These are phyloP conservation scores for Palloptera scutellata DNA, from an alignment of 2,888 invertebrate genomes.

Conservation along the genomic window DNA sequence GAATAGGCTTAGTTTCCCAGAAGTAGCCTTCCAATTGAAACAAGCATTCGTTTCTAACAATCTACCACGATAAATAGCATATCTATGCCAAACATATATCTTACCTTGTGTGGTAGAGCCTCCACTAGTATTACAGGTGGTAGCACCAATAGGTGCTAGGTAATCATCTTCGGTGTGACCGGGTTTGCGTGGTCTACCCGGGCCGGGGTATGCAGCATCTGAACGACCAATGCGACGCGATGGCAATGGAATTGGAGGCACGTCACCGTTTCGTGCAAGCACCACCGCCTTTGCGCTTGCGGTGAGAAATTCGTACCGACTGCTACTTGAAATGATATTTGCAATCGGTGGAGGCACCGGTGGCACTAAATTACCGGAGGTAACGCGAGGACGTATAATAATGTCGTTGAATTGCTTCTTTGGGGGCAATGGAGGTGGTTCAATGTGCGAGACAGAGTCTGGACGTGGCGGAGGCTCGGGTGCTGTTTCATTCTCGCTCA, in stretches of 20 bases:
- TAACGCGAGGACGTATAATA: conserved; percentile 64
- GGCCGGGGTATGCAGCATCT: conserved; percentile 66
- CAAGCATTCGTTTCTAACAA: neutral
- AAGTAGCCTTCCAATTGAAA: too few relatives aligned
- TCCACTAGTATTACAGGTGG: conserved; percentile 16
- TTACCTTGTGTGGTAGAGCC: neutral
- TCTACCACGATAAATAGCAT: too few relatives aligned
- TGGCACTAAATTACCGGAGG: conserved; percentile 43
- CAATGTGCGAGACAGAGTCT: conserved; percentile 66
- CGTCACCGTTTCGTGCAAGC: conserved; percentile 53
- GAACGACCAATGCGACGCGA: conserved; percentile 66
- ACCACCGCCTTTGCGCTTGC: conserved; percentile 29
- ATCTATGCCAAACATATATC: too few relatives aligned
- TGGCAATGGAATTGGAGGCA: conserved; percentile 72
- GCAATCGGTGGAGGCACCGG: conserved; percentile 29
- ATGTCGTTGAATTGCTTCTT: conserved; percentile 72
- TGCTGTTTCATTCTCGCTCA: conserved; percentile 64
- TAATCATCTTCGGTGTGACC: conserved; percentile 75
- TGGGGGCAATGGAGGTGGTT: conserved; percentile 78
- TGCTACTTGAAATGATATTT: conserved; percentile 32
- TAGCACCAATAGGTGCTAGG: conserved; percentile 70
- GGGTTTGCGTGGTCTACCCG: conserved; percentile 66
- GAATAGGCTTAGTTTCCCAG: too few relatives aligned
- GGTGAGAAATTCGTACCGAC: conserved; percentile 60
- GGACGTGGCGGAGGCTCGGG: conserved; percentile 64